Base-by-base conservation (phyloP, 2,113 vertebrate species). In the Aleadryas rufinucha region DNA sequence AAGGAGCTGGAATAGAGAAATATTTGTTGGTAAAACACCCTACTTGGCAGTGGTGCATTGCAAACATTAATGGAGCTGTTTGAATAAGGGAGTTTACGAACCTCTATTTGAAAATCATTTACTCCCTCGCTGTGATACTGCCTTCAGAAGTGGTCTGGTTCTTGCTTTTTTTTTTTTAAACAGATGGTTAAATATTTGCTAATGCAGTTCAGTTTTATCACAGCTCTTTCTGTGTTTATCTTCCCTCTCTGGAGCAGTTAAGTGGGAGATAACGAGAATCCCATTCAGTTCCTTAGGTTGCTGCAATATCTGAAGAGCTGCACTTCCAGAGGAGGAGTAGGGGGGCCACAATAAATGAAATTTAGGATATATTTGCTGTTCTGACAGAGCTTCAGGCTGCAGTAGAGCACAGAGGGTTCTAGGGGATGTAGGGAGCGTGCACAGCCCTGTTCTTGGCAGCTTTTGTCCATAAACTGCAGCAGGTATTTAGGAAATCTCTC, bases 111-210 rank as follows among this genome's bases (percentile, higher is more conserved):
- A 92, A 94, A 95, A 94, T 96, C 90, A 89, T 97, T 97, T 96
- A 96, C 97, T 97, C 95, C 90, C 88, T 74, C 89, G 47, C 95
- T 91, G 91, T 23, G 95, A 94, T 97, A 60, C 30, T 18, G 49
- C 91, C 92, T 96, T 97, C 95, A 98, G 96, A 98, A 98, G 95
- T 93, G 90, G 77, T 89, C 93, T 91, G 49, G 5, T 10, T 81
- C 70, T 96, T 82, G 59, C 41, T 16, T 76, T 79, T 59, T 52
- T 59, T 82, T 91, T 93, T 91, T 95, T 54, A 69, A 98, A 92
- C 89, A 94, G 87, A 79, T 94, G 96, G 97, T 98, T 98, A 97
- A 98, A 98, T 98, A 98, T 98, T 98, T 98, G 97, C 97, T 95
- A 91, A 84, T 81, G 96, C 89, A 88, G 94, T 97, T 95, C 93